Percentiles rank a stretch among this genome's conserved stretches.
Evolutionary conservation across 2,888 invertebrate species (phyloP).

Genomic region (Folsomia manolachei): DNA sequence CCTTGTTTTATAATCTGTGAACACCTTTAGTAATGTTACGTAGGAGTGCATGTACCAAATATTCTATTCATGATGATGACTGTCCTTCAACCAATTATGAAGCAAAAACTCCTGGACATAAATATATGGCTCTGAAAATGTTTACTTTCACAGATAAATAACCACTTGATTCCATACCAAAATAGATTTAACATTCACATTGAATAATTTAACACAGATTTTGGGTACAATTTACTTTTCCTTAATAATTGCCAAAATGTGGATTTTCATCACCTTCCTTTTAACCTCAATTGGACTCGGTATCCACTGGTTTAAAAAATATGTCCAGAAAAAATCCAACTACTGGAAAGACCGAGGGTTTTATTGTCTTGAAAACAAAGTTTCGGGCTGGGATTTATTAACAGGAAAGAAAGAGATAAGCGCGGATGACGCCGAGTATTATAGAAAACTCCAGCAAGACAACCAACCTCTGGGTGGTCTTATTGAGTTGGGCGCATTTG

Average conservation of each 20-base stretch:
- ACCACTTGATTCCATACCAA: no score
- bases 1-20: no score
- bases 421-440: neutral
- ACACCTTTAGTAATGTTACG: no score
- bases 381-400: neutral
- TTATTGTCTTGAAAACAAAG: neutral
- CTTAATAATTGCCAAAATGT: neutral
- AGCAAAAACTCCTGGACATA: no score
- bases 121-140: no score
- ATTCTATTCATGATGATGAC: no score
- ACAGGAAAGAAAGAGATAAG: neutral
- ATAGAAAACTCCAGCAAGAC: neutral
- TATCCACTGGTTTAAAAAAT: neutral
- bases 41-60: no score
- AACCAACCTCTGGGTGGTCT: neutral
- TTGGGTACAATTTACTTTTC: neutral
- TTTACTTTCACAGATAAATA: no score
- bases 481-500: neutral
- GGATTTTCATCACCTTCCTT: neutral
- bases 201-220: neutral
- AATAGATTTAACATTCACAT: no score
- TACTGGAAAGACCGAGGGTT: neutral
- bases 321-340: neutral
- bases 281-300: neutral
- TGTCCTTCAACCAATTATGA: no score